A percentile compares a stretch with the other conserved stretches of the same genome.
phyloP scores from a whole-genome alignment of 2,797 vertebrate genomes.

The Artibeus lituratus region DNA sequence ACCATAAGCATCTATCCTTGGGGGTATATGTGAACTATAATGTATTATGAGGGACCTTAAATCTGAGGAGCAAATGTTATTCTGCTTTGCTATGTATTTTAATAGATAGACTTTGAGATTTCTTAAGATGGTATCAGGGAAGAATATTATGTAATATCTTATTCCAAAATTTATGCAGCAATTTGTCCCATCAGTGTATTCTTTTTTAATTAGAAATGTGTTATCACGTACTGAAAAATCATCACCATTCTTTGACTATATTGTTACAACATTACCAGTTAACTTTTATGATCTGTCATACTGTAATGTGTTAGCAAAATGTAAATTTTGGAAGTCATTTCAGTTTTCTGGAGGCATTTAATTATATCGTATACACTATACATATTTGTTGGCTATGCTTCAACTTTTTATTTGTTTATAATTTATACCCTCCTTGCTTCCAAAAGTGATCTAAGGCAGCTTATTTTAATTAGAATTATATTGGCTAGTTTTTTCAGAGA shows the following conservation, averaged over 20 bases:
- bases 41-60: background rate
- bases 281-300: constrained; percentile 64
- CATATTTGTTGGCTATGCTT: constrained; percentile 30
- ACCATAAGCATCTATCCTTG: background rate
- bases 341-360: constrained; percentile 46
- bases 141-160: constrained; percentile 16
- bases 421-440: constrained; percentile 6
- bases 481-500: constrained; percentile 20
- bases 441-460: constrained; percentile 14
- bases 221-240: constrained; percentile 52
- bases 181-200: constrained; percentile 25
- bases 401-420: constrained; percentile 32
- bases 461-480: constrained; percentile 50
- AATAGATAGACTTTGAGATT: background rate
- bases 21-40: background rate
- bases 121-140: background rate
- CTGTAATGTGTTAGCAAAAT: constrained; percentile 47
- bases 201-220: constrained; percentile 54
- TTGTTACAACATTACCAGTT: constrained; percentile 10
- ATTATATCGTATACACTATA: constrained; percentile 26
- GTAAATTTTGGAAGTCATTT: constrained; percentile 43
- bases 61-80: background rate
- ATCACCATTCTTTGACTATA: background rate
- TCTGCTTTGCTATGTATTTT: background rate
- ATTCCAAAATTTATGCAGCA: background rate